Evolutionary conservation across 1,140 invertebrate genomes (phyloP).

Genomic region (Drosophila miranda): DNA sequence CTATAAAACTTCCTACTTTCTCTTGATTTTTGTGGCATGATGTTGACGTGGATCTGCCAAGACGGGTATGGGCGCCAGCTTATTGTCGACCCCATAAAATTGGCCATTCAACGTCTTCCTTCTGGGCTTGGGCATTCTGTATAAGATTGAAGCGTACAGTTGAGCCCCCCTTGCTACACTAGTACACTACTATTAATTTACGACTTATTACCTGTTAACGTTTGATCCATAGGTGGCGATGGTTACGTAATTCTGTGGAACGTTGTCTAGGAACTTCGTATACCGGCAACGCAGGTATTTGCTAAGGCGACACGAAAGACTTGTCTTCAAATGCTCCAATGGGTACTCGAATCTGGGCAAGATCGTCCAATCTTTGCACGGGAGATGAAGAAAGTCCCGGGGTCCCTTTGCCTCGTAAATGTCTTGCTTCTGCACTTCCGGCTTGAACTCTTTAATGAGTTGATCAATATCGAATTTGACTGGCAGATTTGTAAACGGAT

Average conservation of each 20-base stretch:
- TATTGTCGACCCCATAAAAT: constrained; percentile 68
- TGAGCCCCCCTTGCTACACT: neutral
- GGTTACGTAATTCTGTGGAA: constrained; percentile 48
- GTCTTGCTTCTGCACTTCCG: constrained; percentile 14
- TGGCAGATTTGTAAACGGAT: constrained; percentile 58
- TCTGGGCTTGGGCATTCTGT: constrained; percentile 58
- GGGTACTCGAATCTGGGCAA: constrained; percentile 57
- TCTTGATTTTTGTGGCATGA: neutral
- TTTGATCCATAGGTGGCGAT: constrained; percentile 26
- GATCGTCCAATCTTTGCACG: constrained; percentile 50
- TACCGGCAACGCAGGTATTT: constrained; percentile 53
- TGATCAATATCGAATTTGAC: constrained; percentile 56
- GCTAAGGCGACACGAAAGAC: constrained; percentile 38
- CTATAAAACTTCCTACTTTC: neutral
- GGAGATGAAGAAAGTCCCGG: constrained; percentile 35
- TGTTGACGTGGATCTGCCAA: constrained; percentile 39
- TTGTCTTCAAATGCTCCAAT: constrained; percentile 54
- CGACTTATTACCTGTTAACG: constrained; percentile 17
- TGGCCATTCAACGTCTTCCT: constrained; percentile 62
- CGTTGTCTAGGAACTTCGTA: constrained; percentile 55
- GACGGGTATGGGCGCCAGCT: constrained; percentile 62
- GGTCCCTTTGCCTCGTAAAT: constrained; percentile 23
- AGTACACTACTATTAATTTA: neutral
- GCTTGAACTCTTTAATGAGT: constrained; percentile 46
- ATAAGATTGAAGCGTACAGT: constrained; percentile 7